A percentile compares a stretch with the other conserved stretches of the same genome.
These are phyloP conservation scores for Heteromyza rotundicornis DNA, from an alignment of 2,888 invertebrate genomes.

Conservation along the genomic window DNA sequence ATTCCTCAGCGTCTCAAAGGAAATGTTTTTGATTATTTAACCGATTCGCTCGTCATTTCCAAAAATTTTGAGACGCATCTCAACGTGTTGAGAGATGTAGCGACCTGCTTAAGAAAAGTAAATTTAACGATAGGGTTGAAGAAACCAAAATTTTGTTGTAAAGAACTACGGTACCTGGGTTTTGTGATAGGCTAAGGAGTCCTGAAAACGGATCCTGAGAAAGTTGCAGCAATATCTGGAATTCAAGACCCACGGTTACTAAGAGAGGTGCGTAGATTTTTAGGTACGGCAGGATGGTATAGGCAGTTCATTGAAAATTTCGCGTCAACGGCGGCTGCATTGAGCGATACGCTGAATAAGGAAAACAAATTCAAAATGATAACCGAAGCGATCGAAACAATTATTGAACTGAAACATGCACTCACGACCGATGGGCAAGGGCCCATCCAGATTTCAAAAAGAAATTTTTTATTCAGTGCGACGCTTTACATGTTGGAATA, in stretches of 20 bases:
- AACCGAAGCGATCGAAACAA: not conserved
- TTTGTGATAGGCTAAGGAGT: constrained; percentile 8
- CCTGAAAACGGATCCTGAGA: constrained; percentile 14
- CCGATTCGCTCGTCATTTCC: constrained; percentile 14
- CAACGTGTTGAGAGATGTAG: constrained; percentile 9
- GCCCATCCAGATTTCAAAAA: constrained; percentile 22
- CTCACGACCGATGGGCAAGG: constrained; percentile 13
- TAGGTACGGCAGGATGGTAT: constrained; percentile 32
- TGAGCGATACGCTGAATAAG: constrained; percentile 9
- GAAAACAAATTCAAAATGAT: not conserved
- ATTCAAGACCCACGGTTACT: constrained; percentile 18
- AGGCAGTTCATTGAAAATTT: constrained; percentile 26
- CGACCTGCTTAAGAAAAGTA: constrained; percentile 9
- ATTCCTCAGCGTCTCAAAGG: constrained; percentile 14
- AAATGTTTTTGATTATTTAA: constrained; percentile 16
- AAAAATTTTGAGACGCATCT: constrained; percentile 13
- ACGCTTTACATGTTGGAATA: constrained; percentile 19
- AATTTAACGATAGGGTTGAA: constrained; percentile 18
- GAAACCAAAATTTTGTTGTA: constrained; percentile 18
- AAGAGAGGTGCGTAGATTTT: constrained; percentile 25
- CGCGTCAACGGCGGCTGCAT: constrained; percentile 9
- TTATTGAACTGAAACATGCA: constrained; percentile 15
- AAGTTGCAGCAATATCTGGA: constrained; percentile 8
- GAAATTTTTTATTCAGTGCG: constrained; percentile 25
- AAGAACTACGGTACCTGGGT: constrained; percentile 19